phyloP scores from a whole-genome alignment of 37 sponge, comb jelly and placozoan species.

The Beroe forskalii region DNA sequence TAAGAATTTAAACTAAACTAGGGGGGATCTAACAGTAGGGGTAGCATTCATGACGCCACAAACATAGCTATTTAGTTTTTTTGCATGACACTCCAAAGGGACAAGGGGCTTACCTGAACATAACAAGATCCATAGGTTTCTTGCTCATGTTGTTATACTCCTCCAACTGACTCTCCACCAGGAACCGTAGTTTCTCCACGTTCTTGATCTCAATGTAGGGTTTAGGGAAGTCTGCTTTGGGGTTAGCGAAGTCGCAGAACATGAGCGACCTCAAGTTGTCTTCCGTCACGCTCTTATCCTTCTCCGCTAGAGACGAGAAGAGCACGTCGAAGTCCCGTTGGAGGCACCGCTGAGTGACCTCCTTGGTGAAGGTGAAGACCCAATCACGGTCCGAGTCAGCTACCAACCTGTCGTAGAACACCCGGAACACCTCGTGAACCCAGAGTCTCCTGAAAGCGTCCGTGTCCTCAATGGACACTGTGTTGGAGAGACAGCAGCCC shows the following conservation, averaged over 20 bases:
- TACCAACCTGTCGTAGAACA: constrained; percentile 96
- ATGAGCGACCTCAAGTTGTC: constrained; percentile 93
- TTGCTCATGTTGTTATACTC: constrained; percentile 97
- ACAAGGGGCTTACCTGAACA: constrained; percentile 86
- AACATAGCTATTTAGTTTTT: no score
- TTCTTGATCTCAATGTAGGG: constrained; percentile 84
- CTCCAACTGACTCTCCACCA: constrained; percentile 91
- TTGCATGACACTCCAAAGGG: no score
- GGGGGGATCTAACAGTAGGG: no score
- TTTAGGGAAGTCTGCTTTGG: constrained; percentile 82
- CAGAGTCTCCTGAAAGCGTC: constrained; percentile 66
- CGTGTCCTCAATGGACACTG: constrained; percentile 64
- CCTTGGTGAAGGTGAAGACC: constrained; percentile 79
- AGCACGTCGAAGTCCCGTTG: constrained; percentile 78
- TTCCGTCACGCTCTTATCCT: constrained; percentile 74
- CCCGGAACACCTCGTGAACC: constrained; percentile 79
- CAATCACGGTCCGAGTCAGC: constrained; percentile 86
- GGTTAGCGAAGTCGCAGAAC: constrained; percentile 97
- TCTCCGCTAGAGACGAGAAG: constrained; percentile 82
- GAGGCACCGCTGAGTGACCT: constrained; percentile 70
- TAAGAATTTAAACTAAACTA: no score
- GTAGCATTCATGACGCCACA: no score
- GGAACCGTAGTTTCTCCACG: constrained; percentile 85
- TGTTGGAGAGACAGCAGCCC: constrained; percentile 75
- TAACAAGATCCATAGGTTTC: constrained; percentile 97